Percentiles rank a stretch among this genome's conserved stretches.
phyloP scores from a whole-genome alignment of 2,113 vertebrate genomes.

The Oncorhynchus clarkii region DNA sequence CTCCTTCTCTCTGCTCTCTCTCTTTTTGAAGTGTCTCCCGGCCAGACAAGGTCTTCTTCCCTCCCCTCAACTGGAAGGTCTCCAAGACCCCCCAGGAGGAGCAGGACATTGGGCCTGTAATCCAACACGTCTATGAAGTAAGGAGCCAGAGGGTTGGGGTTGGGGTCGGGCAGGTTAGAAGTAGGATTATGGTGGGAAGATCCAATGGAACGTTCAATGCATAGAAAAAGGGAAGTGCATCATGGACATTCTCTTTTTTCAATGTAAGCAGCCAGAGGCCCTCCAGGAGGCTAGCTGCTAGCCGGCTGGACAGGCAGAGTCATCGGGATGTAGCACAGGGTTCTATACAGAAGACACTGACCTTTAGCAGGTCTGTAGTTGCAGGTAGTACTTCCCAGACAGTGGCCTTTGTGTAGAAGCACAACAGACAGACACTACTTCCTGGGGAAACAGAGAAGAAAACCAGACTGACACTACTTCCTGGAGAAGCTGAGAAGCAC shows the following conservation, averaged over 20 bases:
- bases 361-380: neutral
- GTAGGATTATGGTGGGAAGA: neutral
- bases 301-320: constrained; percentile 25
- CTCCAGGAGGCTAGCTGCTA: neutral
- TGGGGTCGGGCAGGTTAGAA: neutral
- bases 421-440: neutral
- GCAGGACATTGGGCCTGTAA: constrained; percentile 79
- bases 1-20: neutral
- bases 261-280: neutral
- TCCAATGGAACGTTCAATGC: neutral
- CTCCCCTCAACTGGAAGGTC: constrained; percentile 75
- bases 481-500: too few species aligned
- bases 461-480: too few species aligned
- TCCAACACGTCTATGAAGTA: constrained; percentile 90
- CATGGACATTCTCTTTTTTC: too few species aligned
- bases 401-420: neutral
- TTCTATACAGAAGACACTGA: neutral
- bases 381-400: neutral
- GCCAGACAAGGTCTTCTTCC: constrained; percentile 84
- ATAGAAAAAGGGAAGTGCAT: neutral
- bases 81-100: constrained; percentile 69
- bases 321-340: constrained; percentile 15
- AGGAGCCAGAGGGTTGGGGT: constrained; percentile 18
- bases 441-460: neutral
- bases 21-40: constrained; percentile 78